A percentile compares a stretch with the other conserved stretches of the same genome.
These are phyloP conservation scores for Helarctos malayanus DNA, from an alignment of 2,797 vertebrate species.

Conservation along the genomic window DNA sequence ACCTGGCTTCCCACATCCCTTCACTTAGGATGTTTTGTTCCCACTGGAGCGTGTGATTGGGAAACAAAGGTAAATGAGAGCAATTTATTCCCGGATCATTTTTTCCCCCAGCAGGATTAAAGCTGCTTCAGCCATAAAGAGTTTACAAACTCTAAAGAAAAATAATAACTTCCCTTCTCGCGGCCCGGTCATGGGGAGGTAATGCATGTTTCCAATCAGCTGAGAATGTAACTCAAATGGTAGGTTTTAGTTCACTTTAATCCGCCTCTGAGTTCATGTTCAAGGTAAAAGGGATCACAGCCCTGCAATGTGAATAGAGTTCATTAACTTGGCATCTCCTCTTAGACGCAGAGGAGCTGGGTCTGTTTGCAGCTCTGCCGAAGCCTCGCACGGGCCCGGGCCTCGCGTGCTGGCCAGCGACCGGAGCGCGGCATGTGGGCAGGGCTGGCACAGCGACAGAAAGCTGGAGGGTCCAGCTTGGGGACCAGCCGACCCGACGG, in stretches of 20 bases:
- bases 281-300: conserved; percentile 88
- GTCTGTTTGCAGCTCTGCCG: background rate
- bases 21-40: conserved; percentile 81
- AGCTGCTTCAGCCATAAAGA: conserved; percentile 88
- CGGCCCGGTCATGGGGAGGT: conserved; percentile 86
- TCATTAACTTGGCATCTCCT: conserved; percentile 85
- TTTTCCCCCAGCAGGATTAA: conserved; percentile 88
- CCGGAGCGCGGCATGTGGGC: accelerated
- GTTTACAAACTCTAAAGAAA: conserved; percentile 90
- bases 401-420: background rate
- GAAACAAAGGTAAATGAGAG: conserved; percentile 85
- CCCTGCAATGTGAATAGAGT: conserved; percentile 72
- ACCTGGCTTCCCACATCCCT: conserved; percentile 52
- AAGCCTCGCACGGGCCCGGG: background rate
- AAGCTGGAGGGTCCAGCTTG: background rate
- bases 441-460: accelerated
- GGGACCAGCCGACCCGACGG: background rate
- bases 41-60: conserved; percentile 83
- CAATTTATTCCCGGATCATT: conserved; percentile 86
- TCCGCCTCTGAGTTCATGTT: conserved; percentile 88
- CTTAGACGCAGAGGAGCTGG: conserved; percentile 28
- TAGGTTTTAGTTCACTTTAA: conserved; percentile 90
- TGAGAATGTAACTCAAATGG: conserved; percentile 89
- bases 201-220: conserved; percentile 91
- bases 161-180: conserved; percentile 90